A percentile compares a stretch with the other conserved stretches of the same genome.
Conservation (phyloP, 2,888 invertebrate species). For the Aethes cnicana region DNA sequence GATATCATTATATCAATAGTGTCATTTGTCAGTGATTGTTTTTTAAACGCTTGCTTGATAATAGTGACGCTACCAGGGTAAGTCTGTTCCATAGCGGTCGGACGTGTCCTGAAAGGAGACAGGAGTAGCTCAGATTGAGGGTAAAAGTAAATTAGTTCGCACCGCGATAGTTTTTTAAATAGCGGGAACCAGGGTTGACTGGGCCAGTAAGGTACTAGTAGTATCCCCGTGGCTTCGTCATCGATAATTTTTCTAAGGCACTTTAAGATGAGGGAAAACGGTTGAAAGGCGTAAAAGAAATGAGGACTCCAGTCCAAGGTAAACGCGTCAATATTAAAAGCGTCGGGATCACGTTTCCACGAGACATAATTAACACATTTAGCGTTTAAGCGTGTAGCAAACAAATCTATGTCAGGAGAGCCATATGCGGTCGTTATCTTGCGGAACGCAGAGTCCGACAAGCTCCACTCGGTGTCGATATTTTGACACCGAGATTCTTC, state of each 20-base stretch:
- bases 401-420: background rate
- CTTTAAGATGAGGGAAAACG: constrained; percentile 8
- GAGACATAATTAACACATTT: background rate
- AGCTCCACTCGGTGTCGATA: background rate
- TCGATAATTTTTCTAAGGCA: constrained; percentile 10
- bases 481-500: background rate
- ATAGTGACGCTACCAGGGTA: background rate
- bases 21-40: background rate
- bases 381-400: background rate
- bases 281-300: constrained; percentile 19
- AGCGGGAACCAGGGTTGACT: background rate
- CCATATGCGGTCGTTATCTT: too few relatives aligned
- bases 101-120: constrained; percentile 4
- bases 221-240: constrained; percentile 5
- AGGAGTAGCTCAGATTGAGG: background rate
- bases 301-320: background rate
- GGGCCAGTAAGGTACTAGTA: constrained; percentile 10
- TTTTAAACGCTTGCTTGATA: constrained; percentile 4
- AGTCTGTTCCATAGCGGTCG: constrained; percentile 3
- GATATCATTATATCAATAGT: background rate
- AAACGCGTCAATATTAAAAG: constrained; percentile 5
- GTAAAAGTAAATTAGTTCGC: background rate
- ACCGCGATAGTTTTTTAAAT: background rate
- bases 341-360: background rate
- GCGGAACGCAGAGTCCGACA: too few relatives aligned